Percentiles rank a stretch among this genome's conserved stretches.
Conservation (phyloP, 2,888 invertebrate genomes). For the Drosophila subquinaria region DNA sequence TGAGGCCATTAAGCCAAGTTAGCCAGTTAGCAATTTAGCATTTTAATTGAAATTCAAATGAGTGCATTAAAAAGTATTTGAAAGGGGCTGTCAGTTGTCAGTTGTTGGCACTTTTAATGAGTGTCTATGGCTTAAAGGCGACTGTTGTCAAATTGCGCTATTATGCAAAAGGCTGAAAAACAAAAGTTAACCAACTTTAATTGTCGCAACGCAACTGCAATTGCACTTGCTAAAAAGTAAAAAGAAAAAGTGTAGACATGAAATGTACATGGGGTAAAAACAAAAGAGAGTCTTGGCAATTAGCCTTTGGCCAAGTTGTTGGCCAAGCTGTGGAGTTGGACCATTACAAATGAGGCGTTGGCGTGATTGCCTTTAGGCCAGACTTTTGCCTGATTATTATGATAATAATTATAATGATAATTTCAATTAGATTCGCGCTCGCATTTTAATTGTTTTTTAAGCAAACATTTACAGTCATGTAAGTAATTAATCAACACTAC, state of each 20-base stretch:
- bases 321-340: conserved; percentile 37
- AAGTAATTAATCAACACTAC: conserved; percentile 50
- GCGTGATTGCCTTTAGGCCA: conserved; percentile 63
- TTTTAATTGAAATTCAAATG: conserved; percentile 55
- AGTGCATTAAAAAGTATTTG: conserved; percentile 41
- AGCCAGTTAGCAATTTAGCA: conserved; percentile 35
- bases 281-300: conserved; percentile 39
- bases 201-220: conserved; percentile 53
- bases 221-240: neutral
- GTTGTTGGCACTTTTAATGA: conserved; percentile 43
- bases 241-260: conserved; percentile 36
- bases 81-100: conserved; percentile 50
- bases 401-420: conserved; percentile 50
- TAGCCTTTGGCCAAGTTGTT: conserved; percentile 38
- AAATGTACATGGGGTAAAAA: conserved; percentile 9
- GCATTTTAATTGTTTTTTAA: conserved; percentile 72
- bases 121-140: conserved; percentile 25
- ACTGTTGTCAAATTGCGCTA: conserved; percentile 71
- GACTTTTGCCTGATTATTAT: conserved; percentile 27
- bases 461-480: conserved; percentile 63
- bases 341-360: conserved; percentile 82
- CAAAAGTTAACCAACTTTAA: conserved; percentile 55
- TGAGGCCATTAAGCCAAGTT: neutral
- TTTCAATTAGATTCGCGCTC: conserved; percentile 44
- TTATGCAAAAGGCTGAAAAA: conserved; percentile 61